These are phyloP conservation scores for Naja naja DNA, from an alignment of 2,113 vertebrate species.

Conservation along the genomic window DNA sequence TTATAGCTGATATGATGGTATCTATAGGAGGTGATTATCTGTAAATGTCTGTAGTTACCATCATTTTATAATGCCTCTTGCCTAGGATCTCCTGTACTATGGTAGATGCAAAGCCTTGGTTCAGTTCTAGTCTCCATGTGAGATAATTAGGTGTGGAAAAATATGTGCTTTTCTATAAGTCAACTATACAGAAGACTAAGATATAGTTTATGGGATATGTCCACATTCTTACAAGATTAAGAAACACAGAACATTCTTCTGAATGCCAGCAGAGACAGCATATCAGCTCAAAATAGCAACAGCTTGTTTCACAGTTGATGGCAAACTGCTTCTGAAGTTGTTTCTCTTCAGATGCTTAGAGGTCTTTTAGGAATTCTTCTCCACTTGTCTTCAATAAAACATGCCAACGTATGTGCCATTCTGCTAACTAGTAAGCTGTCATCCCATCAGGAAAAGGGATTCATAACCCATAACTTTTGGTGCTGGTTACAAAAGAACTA, in stretches of 20 bases:
- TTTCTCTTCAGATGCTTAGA: neutral
- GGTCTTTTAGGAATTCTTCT: neutral
- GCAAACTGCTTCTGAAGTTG: neutral
- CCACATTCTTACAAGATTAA: neutral
- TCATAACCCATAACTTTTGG: neutral
- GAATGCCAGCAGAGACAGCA: neutral
- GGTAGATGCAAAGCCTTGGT: neutral
- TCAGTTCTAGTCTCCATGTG: neutral
- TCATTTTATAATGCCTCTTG: neutral
- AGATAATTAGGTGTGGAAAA: neutral
- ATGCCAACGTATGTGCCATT: neutral
- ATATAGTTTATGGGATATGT: neutral
- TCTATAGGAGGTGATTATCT: neutral
- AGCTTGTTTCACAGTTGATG: neutral
- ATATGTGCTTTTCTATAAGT: neutral
- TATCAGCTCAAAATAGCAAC: neutral
- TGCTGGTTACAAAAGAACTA: constrained; percentile 6
- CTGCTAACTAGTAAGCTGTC: neutral
- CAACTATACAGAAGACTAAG: neutral
- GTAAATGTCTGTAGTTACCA: neutral
- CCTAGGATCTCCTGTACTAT: neutral
- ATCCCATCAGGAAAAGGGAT: neutral
- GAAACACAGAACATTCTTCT: neutral
- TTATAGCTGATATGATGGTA: neutral
- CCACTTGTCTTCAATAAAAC: neutral